Percentiles rank a stretch among this genome's conserved stretches.
These are phyloP conservation scores for Microctonus aethiopoides DNA, from an alignment of 2,888 invertebrate genomes.

Conservation along the genomic window DNA sequence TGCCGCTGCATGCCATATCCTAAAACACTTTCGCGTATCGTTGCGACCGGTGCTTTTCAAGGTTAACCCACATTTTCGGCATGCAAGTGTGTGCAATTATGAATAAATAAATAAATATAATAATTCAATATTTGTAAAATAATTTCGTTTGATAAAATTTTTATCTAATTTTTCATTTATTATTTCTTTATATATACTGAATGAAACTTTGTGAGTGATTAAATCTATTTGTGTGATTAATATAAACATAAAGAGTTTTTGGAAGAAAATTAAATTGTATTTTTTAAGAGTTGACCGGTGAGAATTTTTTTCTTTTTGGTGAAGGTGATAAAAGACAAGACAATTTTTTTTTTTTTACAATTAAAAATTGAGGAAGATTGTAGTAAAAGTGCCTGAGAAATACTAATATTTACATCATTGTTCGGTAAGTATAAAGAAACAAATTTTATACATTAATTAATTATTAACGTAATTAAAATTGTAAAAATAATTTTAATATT, in stretches of 20 bases:
- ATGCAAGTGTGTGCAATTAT: conserved; percentile 37
- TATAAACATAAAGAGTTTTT: no score
- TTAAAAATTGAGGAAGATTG: neutral
- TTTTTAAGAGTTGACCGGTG: no score
- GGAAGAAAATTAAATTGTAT: no score
- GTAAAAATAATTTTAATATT: no score
- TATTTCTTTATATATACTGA: neutral
- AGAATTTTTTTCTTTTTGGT: no score
- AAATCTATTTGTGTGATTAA: neutral
- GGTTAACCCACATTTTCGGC: conserved; percentile 61
- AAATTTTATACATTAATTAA: no score
- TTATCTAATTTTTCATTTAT: neutral
- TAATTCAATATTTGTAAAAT: neutral
- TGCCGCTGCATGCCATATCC: conserved; percentile 46
- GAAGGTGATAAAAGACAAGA: neutral
- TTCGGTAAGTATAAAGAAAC: neutral
- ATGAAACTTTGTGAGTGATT: neutral
- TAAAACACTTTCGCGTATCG: conserved; percentile 64
- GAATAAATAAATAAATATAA: neutral
- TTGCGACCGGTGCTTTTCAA: conserved; percentile 63
- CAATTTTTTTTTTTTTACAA: no score
- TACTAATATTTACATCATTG: neutral
- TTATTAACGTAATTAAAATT: no score
- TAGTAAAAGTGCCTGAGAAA: neutral
- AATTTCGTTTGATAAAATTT: no score